Base-by-base conservation (phyloP, 2,888 invertebrate species). In the Acronicta aceris region DNA sequence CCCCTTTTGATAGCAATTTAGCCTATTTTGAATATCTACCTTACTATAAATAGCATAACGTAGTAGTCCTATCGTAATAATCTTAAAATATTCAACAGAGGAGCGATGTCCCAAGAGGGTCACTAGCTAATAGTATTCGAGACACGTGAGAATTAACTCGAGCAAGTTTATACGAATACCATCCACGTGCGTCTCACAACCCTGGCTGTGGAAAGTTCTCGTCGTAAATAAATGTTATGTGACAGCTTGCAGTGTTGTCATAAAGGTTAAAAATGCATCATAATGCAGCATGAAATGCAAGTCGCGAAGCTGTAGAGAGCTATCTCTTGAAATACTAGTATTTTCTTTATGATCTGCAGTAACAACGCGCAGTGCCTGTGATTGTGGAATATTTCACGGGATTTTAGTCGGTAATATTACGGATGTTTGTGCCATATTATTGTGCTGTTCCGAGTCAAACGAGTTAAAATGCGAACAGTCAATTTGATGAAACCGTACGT, bases 211-310 rank as follows among this genome's bases (percentile, higher is more conserved):
- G 15, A 59, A 67, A 65, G 42, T 62, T 53, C 33, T 10, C 52
- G 52, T 65, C 62, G 51, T 74, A 76, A 68, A 74, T 76, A 74
- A 59, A 63, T 64, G 68, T 76, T 72, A 72, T 49, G 50, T 50
- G 64, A 56, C 55, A 59, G 43, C 40, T 40, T 59, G 51, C 25
- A 65, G 42, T 51, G 53, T 42, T 61, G 57, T 68, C 30, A 53
- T 59, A 72, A 73, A 67, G 60, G 74, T 70, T 70, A 70, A 70
- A 73, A 73, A 73, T 70, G 73, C 52, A 73, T 57, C 49, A 60
- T 56, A 59, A 46, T 41, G 53, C 67, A 57, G 51, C 47, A 27
- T 59, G 45, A 65, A 65, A 68, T 54, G 54, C 54, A 48, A 41
- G 27, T 43, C 36, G 9, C 16, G 43, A 48, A 55, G 49, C 48